Evolutionary conservation across 2,888 invertebrate genomes (phyloP), one percentile per base, ranked within the genome.

Genomic region (Pammene fasciana): DNA sequence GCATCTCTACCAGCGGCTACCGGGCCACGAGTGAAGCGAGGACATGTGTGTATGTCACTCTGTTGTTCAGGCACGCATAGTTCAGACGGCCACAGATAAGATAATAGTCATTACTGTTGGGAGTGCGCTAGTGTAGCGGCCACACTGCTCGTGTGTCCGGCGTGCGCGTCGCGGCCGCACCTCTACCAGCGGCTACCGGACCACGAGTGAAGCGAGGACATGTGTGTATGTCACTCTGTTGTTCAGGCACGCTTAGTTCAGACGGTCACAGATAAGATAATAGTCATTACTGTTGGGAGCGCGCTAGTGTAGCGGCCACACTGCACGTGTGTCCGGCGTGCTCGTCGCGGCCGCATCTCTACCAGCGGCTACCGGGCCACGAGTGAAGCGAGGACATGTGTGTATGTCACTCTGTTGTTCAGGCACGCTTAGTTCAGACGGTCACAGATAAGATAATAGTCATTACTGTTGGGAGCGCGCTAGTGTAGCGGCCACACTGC

Each of bases 321-420:
- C 92, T 99, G 65, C 99, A 99, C 87, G 97, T 97, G 48, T 99
- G 99, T 86, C 99, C 99, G 14, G 99, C 98, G 54, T 99, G 99
- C 90, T 95, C 97, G n/a, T 95, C 96, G 3, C 94, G 90, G 0
- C 92, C 92, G 5, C 86, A 86, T 48, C 85, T 91, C 68, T 92
- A 90, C 82, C 92, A 91, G 76, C 82, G 91, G 0, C 82, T 92
- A 74, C 90, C 91, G 0, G 86, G 86, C 16, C 52, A 36, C 46
- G 56, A 59, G 26, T 34, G 65, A 54, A 52, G 26, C 13, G 52
- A 18, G 26, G 26, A 26, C 26, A 26, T 10, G 48, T 48, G 48
- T 48, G 48, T 16, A 16, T 45, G 11, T 26, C 43, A 43, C 43
- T 43, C 43, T 9, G 11, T 9, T 48, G 16, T 46, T 10, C 0